A percentile compares a stretch with the other conserved stretches of the same genome.
These are phyloP conservation scores for Brachionus rubens DNA, from an alignment of 1,140 invertebrate genomes.

Conservation along the genomic window DNA sequence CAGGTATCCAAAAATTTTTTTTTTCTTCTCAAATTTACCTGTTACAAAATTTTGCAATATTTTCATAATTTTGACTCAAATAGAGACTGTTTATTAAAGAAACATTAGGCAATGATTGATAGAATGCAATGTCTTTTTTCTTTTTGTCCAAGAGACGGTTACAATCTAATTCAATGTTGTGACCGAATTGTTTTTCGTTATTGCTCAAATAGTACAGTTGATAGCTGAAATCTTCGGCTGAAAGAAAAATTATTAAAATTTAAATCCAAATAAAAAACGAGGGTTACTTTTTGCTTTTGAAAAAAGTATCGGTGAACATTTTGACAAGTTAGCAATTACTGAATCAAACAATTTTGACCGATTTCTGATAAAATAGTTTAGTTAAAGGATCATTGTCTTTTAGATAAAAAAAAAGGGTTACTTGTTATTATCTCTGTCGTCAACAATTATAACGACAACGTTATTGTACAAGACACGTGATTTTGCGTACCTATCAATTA, in stretches of 20 bases:
- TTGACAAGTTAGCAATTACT: conserved; percentile 13
- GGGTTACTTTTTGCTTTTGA: not conserved
- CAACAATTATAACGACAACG: not conserved
- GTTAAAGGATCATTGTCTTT: not conserved
- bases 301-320: conserved; percentile 18
- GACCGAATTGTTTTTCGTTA: conserved; percentile 7
- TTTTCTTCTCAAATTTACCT: no score
- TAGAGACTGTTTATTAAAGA: conserved; percentile 26
- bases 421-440: conserved; percentile 43
- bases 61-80: conserved; percentile 1
- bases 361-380: not conserved
- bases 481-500: conserved; percentile 28
- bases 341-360: conserved; percentile 41
- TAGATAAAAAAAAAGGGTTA: not conserved
- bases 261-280: not conserved
- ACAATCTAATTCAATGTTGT: not conserved
- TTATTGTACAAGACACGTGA: not conserved
- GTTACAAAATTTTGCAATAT: conserved; percentile 17
- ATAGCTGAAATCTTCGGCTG: conserved; percentile 24
- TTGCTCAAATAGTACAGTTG: conserved; percentile 31
- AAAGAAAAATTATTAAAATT: not conserved
- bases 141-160: not conserved
- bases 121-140: conserved; percentile 41
- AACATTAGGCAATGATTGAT: conserved; percentile 6
- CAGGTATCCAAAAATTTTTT: no score